Evolutionary conservation across 1,140 invertebrate species (phyloP).

Genomic region (Drosophila burlai): DNA sequence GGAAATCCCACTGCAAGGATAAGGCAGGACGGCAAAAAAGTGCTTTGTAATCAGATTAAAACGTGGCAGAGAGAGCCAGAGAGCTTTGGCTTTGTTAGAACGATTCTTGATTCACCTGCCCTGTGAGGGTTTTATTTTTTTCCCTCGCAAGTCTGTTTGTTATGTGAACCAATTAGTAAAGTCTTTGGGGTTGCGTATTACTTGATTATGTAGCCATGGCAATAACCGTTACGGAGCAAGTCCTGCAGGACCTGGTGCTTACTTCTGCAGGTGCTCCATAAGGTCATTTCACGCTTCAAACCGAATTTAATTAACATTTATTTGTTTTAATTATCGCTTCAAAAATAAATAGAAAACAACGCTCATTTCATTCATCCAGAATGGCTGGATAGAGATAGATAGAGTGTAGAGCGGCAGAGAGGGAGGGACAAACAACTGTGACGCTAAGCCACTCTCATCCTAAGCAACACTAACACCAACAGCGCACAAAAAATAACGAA

Average conservation of each 20-base stretch:
- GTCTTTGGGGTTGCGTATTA: slow-evolving; percentile 26
- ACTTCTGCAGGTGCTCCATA: slow-evolving; percentile 2
- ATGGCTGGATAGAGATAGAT: slow-evolving; percentile 9
- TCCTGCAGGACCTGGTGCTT: not conserved
- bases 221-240: slow-evolving; percentile 3
- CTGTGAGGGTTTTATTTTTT: not conserved
- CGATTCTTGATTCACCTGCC: slow-evolving; percentile 42
- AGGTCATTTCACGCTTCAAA: slow-evolving; percentile 22
- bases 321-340: slow-evolving; percentile 57
- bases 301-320: slow-evolving; percentile 65
- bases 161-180: slow-evolving; percentile 51
- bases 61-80: slow-evolving; percentile 11
- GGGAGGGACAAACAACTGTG: slow-evolving; percentile 18
- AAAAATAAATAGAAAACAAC: slow-evolving; percentile 35
- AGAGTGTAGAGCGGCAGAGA: not conserved
- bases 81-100: slow-evolving; percentile 32
- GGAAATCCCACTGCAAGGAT: slow-evolving; percentile 32
- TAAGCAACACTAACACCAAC: slow-evolving; percentile 40
- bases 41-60: slow-evolving; percentile 62
- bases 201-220: slow-evolving; percentile 16
- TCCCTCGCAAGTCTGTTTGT: slow-evolving; percentile 25
- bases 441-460: slow-evolving; percentile 36
- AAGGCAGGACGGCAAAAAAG: slow-evolving; percentile 37
- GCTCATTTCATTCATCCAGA: slow-evolving; percentile 35
- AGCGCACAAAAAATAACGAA: slow-evolving; percentile 4